Percentiles rank a stretch among this genome's conserved stretches.
phyloP scores from a whole-genome alignment of 1,140 invertebrate genomes.

The Zaprionus vittiger region DNA sequence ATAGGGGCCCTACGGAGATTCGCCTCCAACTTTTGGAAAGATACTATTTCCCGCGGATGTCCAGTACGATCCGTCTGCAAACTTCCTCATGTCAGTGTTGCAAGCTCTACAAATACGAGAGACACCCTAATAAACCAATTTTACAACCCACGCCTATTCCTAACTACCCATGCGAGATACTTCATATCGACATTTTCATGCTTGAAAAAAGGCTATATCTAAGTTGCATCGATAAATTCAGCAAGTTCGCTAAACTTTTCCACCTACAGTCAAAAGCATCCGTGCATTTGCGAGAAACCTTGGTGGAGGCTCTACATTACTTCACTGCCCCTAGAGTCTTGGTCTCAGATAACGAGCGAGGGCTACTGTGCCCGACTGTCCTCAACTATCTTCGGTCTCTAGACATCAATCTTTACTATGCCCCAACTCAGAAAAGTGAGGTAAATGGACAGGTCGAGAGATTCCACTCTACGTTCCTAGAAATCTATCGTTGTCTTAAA shows the following conservation, averaged over 20 bases:
- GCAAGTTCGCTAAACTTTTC: slow-evolving; percentile 7
- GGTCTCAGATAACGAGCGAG: too few species aligned
- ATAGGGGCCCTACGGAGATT: background rate
- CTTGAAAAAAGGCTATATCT: background rate
- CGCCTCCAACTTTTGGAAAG: background rate
- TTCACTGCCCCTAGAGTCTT: too few species aligned
- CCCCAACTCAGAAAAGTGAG: too few species aligned
- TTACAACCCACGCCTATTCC: background rate
- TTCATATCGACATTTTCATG: slow-evolving; percentile 1
- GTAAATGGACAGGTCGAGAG: too few species aligned
- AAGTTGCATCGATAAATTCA: slow-evolving; percentile 7
- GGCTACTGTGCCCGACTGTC: too few species aligned
- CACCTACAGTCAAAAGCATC: slow-evolving; percentile 9
- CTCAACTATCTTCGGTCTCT: too few species aligned
- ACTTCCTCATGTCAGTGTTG: background rate
- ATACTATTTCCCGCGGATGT: background rate
- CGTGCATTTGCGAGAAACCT: background rate
- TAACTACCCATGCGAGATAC: background rate
- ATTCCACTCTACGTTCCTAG: slow-evolving; percentile 13
- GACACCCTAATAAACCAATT: background rate
- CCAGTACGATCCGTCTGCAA: background rate
- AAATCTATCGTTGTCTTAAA: slow-evolving; percentile 23
- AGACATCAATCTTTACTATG: too few species aligned
- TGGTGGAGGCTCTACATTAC: too few species aligned
- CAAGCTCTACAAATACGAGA: background rate